These are phyloP conservation scores for Epizoanthus scotinus DNA, from an alignment of 92 coral and sea anemone genomes.

Conservation along the genomic window DNA sequence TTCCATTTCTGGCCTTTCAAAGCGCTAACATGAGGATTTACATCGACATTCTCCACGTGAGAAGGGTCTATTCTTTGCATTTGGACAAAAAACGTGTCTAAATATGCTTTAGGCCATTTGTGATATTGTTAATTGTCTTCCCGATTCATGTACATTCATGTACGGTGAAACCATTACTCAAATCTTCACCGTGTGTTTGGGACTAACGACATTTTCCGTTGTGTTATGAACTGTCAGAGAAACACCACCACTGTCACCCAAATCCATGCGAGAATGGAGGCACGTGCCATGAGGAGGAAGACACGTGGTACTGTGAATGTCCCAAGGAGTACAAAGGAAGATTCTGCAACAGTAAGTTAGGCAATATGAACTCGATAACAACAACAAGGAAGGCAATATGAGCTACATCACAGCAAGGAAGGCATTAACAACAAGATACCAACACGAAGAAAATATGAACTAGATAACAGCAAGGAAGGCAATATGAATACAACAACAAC, in stretches of 20 bases:
- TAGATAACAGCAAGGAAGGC: not conserved
- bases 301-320: slow-evolving; percentile 89
- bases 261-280: slow-evolving; percentile 99
- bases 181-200: too few relatives aligned
- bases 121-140: too few relatives aligned
- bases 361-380: not conserved
- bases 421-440: not conserved
- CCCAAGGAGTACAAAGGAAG: slow-evolving; percentile 77
- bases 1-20: too few relatives aligned
- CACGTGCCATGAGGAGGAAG: slow-evolving; percentile 74
- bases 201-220: not conserved
- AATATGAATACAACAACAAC: not conserved
- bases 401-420: not conserved
- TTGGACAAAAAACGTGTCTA: too few relatives aligned
- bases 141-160: too few relatives aligned
- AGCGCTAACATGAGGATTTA: too few relatives aligned
- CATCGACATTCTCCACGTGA: too few relatives aligned
- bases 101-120: too few relatives aligned
- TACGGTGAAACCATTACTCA: too few relatives aligned
- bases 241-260: slow-evolving; percentile 78
- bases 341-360: slow-evolving; percentile 73
- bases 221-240: slow-evolving; percentile 31
- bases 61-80: too few relatives aligned
- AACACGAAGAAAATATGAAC: not conserved
- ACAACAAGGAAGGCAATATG: not conserved